Evolutionary conservation across 2,888 invertebrate species (phyloP).

Genomic region (Xylophagus ater): DNA sequence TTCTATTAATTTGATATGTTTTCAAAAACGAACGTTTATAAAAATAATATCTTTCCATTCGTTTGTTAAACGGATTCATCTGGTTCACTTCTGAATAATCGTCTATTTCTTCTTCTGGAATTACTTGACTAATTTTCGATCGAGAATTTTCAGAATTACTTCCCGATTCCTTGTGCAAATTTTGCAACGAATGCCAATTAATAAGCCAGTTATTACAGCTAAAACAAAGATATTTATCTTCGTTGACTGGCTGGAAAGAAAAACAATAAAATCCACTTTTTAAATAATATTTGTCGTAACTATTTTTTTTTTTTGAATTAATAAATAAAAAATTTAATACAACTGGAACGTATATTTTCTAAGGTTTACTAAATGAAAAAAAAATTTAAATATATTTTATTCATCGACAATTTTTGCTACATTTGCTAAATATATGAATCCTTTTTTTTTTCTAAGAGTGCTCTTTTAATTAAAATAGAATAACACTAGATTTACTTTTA

Average conservation of each 20-base stretch:
- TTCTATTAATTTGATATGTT: conserved; percentile 18
- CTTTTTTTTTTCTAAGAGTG: too few species aligned
- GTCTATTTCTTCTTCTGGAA: conserved; percentile 14
- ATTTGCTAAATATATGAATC: too few species aligned
- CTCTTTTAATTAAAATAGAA: too few species aligned
- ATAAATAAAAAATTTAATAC: too few species aligned
- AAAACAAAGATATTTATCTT: conserved; percentile 38
- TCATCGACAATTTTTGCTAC: too few species aligned
- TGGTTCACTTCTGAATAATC: conserved; percentile 1
- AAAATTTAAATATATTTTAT: too few species aligned
- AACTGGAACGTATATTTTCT: too few species aligned
- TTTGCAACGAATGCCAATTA: conserved; percentile 38
- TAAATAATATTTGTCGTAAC: too few species aligned
- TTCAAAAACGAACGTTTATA: conserved; percentile 15
- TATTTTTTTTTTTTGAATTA: too few species aligned
- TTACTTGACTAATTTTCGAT: conserved; percentile 27
- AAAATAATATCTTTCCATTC: conserved; percentile 18
- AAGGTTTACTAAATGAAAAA: too few species aligned
- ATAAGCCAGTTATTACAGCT: conserved; percentile 40
- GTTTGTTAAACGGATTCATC: conserved; percentile 11
- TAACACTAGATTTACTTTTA: too few species aligned
- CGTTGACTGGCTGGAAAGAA: conserved; percentile 33
- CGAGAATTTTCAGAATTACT: conserved; percentile 30
- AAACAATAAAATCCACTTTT: too few species aligned
- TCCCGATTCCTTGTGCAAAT: conserved; percentile 23